Percentiles rank a stretch among this genome's conserved stretches.
These are phyloP conservation scores for Harpalus rubripes DNA, from an alignment of 2,888 invertebrate species.

Conservation along the genomic window DNA sequence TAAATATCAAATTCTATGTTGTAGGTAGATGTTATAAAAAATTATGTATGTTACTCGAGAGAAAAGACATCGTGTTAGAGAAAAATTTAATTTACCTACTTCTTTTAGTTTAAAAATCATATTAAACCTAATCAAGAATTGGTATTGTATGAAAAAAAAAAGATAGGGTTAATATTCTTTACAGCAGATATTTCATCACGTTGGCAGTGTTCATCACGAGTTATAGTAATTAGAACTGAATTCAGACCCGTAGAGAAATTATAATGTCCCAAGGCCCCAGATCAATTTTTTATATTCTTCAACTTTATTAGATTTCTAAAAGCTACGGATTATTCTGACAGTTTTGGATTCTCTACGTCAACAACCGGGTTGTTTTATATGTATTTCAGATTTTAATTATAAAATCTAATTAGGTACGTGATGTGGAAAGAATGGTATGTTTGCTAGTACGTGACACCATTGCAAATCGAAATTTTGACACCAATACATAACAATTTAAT, in stretches of 20 bases:
- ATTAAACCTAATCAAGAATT: background rate
- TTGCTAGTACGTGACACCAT: too few relatives aligned
- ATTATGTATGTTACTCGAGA: too few relatives aligned
- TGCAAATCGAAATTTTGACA: too few relatives aligned
- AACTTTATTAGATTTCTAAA: background rate
- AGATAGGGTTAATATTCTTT: background rate
- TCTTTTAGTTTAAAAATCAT: background rate
- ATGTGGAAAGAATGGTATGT: background rate
- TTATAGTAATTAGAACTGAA: background rate
- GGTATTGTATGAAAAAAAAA: background rate
- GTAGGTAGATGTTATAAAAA: too few relatives aligned
- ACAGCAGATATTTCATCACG: background rate
- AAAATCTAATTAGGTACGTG: too few relatives aligned
- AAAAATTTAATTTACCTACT: background rate
- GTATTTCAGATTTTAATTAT: background rate
- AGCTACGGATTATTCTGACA: background rate
- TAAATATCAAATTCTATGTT: too few relatives aligned
- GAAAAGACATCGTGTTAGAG: too few relatives aligned
- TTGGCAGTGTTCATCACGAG: background rate
- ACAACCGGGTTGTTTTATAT: background rate
- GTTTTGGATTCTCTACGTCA: background rate
- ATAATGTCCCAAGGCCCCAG: background rate
- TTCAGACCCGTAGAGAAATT: constrained; percentile 2
- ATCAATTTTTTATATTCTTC: background rate
- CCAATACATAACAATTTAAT: too few relatives aligned